Conservation (phyloP, 2,113 vertebrate genomes). For the Promerops cafer region DNA sequence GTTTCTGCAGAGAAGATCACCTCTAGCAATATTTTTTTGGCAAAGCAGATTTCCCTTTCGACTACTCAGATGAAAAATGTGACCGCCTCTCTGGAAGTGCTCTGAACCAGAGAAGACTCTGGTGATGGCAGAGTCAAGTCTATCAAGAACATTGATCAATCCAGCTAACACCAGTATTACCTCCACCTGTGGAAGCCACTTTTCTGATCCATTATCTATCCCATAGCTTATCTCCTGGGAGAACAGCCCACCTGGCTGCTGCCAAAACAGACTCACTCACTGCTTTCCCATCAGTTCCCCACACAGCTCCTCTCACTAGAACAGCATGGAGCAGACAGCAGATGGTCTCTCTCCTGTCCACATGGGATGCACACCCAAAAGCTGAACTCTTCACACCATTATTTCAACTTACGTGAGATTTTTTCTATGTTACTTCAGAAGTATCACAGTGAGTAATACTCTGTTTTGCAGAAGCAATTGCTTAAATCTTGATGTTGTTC, state of each 20-base stretch:
- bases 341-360: background rate
- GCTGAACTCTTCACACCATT: background rate
- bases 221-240: background rate
- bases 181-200: background rate
- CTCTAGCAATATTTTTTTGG: background rate
- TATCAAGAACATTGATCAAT: background rate
- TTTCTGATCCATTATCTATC: background rate
- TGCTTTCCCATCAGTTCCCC: background rate
- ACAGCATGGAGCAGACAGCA: background rate
- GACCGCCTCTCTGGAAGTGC: background rate
- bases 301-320: background rate
- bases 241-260: background rate
- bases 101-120: background rate
- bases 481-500: background rate
- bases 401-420: background rate
- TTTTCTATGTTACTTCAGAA: background rate
- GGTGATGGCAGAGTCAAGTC: background rate
- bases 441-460: background rate
- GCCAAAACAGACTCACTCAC: background rate
- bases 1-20: background rate
- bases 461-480: background rate
- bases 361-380: background rate
- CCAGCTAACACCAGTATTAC: background rate
- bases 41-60: background rate
- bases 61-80: background rate